phyloP scores from a whole-genome alignment of 2,797 vertebrate genomes.

The Heteromormyrus szaboi region DNA sequence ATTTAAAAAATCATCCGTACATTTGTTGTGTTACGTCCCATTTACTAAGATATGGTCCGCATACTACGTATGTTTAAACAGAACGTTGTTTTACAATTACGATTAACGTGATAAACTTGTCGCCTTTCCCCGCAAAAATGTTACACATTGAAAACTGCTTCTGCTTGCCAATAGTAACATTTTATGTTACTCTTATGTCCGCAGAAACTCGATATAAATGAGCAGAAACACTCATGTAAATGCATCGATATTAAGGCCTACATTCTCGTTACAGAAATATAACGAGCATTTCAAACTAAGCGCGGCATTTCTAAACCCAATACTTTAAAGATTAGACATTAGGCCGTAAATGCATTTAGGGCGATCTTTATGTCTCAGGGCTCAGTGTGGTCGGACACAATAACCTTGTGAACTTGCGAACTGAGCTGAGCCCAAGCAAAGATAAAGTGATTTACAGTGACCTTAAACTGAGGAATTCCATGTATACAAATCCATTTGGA shows the following conservation, averaged over 20 bases:
- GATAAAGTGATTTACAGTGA: constrained; percentile 68
- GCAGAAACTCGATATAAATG: not conserved
- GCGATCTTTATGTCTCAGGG: constrained; percentile 51
- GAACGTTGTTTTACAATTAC: not conserved
- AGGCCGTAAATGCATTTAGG: constrained; percentile 42
- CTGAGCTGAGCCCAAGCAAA: constrained; percentile 48
- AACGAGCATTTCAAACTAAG: not conserved
- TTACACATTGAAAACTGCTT: not conserved
- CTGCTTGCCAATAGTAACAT: not conserved
- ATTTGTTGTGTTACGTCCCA: not conserved
- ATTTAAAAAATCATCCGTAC: not conserved
- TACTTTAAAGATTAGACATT: constrained; percentile 28
- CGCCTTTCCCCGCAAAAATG: not conserved
- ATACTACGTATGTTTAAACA: not conserved
- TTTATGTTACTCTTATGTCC: not conserved
- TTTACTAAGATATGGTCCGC: not conserved
- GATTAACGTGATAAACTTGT: not conserved
- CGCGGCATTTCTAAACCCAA: constrained; percentile 8
- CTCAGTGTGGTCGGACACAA: constrained; percentile 61
- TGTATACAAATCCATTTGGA: constrained; percentile 57
- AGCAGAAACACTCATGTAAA: not conserved
- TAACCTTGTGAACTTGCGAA: constrained; percentile 65
- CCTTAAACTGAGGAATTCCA: constrained; percentile 48
- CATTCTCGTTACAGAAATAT: not conserved
- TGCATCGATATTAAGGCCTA: constrained; percentile 1